Base-by-base conservation (phyloP, 2,888 invertebrate genomes). In the Campoletis raptor region DNA sequence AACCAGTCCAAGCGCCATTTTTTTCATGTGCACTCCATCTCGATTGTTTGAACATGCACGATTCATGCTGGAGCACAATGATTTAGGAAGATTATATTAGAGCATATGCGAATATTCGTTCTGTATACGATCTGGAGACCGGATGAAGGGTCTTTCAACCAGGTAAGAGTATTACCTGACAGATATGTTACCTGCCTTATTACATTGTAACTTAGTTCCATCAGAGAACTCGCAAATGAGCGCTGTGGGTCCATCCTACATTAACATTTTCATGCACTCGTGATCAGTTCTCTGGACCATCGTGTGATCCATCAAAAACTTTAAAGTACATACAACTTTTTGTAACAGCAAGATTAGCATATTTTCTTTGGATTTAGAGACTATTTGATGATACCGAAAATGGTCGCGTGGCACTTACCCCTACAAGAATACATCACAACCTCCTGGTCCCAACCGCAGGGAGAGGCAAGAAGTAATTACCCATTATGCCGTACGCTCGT, bases 401-500 rank as follows among this genome's bases (percentile, higher is more conserved):
- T 64, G 67, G 85, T 67, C 85, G 78, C 85, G 85, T 85, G 85
- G 73, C 85, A 48, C 66, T 74, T 24, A 57, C 74, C 69, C 61
- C 36, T 54, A 30, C 8, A n/a, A 78, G 64, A 2, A 52, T 45
- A 52, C 52, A 24, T 52, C 64, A 10, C 40, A 37, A 54, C 52
- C n/a, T 78, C 40, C n/a, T 37, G 21, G 52, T 45, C 18, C 54
- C 18, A 70, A 36, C 69, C 30, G 61, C 70, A 70, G 67, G 57
- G 73, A 45, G 69, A 54, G 37, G 24, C 21, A 40, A 40, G 30
- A 24, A 30, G 45, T 76, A 76, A 76, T 76, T 64, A 76, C 61
- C 76, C 76, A 76, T 76, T 45, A 45, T 42, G 24, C 4, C 30
- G 30, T 3, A 30, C 24, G 48, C 30, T 15, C 9, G 15, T 2